Percentiles rank a stretch among this genome's conserved stretches.
phyloP scores from a whole-genome alignment of 2,888 invertebrate genomes.

The Scrobipalpa atriplicella region DNA sequence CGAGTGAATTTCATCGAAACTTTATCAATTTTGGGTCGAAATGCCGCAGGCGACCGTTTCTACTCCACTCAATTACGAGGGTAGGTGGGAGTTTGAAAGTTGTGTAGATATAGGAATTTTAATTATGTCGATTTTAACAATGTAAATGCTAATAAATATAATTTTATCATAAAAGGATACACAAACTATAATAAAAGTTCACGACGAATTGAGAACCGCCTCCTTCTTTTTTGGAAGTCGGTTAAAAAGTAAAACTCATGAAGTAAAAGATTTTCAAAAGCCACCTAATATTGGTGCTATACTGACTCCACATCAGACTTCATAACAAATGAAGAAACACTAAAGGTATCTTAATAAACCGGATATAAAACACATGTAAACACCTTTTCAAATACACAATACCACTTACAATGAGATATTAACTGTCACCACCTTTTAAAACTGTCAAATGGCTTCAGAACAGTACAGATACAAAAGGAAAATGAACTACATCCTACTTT shows the following conservation, averaged over 20 bases:
- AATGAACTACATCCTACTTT: conserved; percentile 31
- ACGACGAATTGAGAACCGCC: too few relatives aligned
- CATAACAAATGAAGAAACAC: too few relatives aligned
- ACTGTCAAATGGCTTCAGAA: conserved; percentile 28
- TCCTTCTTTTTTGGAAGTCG: too few relatives aligned
- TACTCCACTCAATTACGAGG: conserved; percentile 42
- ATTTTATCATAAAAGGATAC: not conserved
- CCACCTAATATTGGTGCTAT: too few relatives aligned
- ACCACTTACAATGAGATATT: conserved; percentile 3
- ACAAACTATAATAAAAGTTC: too few relatives aligned
- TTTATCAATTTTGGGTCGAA: conserved; percentile 53
- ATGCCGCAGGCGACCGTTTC: conserved; percentile 41
- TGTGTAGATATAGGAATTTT: not conserved
- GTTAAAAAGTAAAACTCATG: too few relatives aligned
- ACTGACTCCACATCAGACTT: too few relatives aligned
- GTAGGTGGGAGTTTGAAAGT: conserved; percentile 34
- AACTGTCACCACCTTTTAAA: conserved; percentile 27
- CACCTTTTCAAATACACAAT: too few relatives aligned
- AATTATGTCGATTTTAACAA: not conserved
- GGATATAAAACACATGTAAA: too few relatives aligned
- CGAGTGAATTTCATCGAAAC: conserved; percentile 52
- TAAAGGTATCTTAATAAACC: too few relatives aligned
- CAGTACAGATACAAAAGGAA: conserved; percentile 28
- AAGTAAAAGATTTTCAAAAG: too few relatives aligned
- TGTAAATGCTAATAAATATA: not conserved